Evolutionary conservation across 2,888 invertebrate species (phyloP).

Genomic region (Ariolimax columbianus): DNA sequence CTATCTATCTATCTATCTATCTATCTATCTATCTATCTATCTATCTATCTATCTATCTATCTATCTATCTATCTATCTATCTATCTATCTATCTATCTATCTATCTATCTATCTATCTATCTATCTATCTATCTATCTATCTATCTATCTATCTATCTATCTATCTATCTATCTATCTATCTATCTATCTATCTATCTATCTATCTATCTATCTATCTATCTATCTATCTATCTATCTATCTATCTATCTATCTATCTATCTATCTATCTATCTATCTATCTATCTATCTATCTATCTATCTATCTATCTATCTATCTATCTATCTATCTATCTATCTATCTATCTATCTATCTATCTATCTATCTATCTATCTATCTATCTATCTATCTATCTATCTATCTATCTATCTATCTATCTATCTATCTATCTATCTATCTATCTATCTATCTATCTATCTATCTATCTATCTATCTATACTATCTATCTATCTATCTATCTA

Average conservation of each 20-base stretch:
- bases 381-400: slow-evolving; percentile 14
- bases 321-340: slow-evolving; percentile 14
- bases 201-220: slow-evolving; percentile 10
- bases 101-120: too few species aligned
- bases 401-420: slow-evolving; percentile 14
- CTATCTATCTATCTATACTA: slow-evolving; percentile 14
- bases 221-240: background rate
- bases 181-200: background rate
- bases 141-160: background rate
- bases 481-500: background rate
- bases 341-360: slow-evolving; percentile 14
- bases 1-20: too few species aligned
- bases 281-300: slow-evolving; percentile 14
- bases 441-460: slow-evolving; percentile 14
- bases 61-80: too few species aligned
- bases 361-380: slow-evolving; percentile 14
- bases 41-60: too few species aligned
- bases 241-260: background rate
- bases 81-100: too few species aligned
- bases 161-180: slow-evolving; percentile 10
- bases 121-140: too few species aligned
- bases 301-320: slow-evolving; percentile 14
- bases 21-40: too few species aligned
- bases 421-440: slow-evolving; percentile 14
- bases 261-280: background rate